Conservation (phyloP, 2,888 invertebrate genomes). For the Fragum whitleyi region DNA sequence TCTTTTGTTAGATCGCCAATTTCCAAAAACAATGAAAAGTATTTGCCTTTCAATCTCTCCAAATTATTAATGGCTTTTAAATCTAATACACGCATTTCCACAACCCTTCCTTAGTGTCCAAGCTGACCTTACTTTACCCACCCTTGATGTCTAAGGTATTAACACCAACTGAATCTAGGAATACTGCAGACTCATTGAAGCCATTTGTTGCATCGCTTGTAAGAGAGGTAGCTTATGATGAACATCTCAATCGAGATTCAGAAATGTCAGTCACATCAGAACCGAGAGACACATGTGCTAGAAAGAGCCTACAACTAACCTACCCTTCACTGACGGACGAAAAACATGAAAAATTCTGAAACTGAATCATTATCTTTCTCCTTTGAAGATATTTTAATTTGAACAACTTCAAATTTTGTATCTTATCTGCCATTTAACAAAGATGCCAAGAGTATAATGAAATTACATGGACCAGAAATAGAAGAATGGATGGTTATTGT, state of each 20-base stretch:
- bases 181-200: conserved; percentile 6
- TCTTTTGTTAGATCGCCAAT: background rate
- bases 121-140: background rate
- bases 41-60: conserved; percentile 14
- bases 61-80: conserved; percentile 2
- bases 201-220: background rate
- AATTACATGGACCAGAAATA: conserved; percentile 1
- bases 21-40: conserved; percentile 19
- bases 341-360: conserved; percentile 27
- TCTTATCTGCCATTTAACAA: background rate
- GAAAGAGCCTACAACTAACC: conserved; percentile 6
- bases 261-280: conserved; percentile 7
- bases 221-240: background rate
- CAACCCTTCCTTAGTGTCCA: background rate
- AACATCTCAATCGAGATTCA: background rate
- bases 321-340: conserved; percentile 21
- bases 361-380: background rate
- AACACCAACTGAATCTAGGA: conserved; percentile 3
- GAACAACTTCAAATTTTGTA: background rate
- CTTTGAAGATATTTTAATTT: background rate
- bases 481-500: background rate
- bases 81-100: background rate
- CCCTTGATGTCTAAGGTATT: background rate
- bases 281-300: background rate
- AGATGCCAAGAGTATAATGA: background rate